Evolutionary conservation across 2,797 vertebrate genomes (phyloP).

Genomic region (Acrossocheilus wenchowensis): DNA sequence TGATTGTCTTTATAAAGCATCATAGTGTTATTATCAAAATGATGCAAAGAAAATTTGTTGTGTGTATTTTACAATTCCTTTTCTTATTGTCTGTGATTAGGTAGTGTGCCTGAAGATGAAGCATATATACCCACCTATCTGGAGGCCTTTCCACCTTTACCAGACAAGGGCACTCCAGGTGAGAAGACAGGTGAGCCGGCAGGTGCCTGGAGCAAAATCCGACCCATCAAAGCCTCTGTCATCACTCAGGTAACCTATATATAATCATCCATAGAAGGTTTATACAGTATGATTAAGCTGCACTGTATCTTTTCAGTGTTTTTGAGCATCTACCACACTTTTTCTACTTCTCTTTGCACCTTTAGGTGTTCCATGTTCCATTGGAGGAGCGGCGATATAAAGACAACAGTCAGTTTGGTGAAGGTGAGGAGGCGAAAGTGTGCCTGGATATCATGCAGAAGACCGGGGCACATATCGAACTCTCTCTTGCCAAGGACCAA

Average conservation of each 20-base stretch:
- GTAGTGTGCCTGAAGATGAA: conserved; percentile 81
- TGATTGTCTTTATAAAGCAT: background rate
- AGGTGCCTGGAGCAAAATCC: conserved; percentile 80
- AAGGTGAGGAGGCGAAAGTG: conserved; percentile 84
- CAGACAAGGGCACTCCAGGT: conserved; percentile 79
- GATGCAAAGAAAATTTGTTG: background rate
- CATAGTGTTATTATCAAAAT: background rate
- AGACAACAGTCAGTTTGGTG: conserved; percentile 86
- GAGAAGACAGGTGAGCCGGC: conserved; percentile 75
- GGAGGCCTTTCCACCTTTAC: conserved; percentile 82
- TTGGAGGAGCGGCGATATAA: conserved; percentile 85
- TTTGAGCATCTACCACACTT: background rate
- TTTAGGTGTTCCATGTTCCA: conserved; percentile 82
- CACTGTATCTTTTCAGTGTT: background rate
- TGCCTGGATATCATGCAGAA: conserved; percentile 85
- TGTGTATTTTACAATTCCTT: background rate
- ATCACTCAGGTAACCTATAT: conserved; percentile 80
- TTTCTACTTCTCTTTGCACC: background rate
- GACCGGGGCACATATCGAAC: conserved; percentile 84
- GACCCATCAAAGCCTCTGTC: conserved; percentile 80
- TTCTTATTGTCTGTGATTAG: conserved; percentile 59
- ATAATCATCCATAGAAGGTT: background rate
- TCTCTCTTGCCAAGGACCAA: conserved; percentile 85
- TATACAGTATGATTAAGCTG: background rate
- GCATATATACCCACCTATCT: conserved; percentile 82